Conservation (phyloP, 1,140 invertebrate species). For the Conus betulinus region DNA sequence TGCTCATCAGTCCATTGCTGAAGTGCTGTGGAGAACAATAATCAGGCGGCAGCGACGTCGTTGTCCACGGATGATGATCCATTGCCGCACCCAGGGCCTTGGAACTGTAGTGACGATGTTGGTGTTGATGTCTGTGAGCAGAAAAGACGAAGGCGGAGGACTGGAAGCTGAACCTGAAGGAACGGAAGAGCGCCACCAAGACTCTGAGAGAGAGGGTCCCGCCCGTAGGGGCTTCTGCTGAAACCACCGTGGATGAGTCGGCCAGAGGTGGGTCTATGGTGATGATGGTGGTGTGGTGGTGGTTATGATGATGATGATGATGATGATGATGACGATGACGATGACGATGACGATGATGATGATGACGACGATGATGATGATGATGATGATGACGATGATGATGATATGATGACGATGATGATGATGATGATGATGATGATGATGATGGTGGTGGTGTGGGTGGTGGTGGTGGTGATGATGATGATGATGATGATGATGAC, state of each 20-base stretch:
- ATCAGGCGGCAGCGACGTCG: too few relatives aligned
- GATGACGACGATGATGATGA: constrained; percentile 4
- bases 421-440: not conserved
- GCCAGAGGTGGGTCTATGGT: constrained; percentile 4
- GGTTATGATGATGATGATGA: not conserved
- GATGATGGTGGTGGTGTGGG: not conserved
- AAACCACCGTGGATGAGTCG: constrained; percentile 58
- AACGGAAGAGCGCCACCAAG: constrained; percentile 56
- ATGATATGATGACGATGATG: not conserved
- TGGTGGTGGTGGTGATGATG: not conserved
- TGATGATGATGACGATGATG: not conserved
- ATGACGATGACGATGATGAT: constrained; percentile 5
- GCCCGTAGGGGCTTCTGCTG: constrained; percentile 63
- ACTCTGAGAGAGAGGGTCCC: constrained; percentile 56
- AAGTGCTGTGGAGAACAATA: too few relatives aligned
- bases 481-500: not conserved
- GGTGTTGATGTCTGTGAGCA: constrained; percentile 18
- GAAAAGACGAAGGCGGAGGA: constrained; percentile 63
- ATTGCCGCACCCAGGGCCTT: too few relatives aligned
- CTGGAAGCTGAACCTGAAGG: constrained; percentile 63
- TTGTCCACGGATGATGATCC: too few relatives aligned
- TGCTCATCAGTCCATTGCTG: too few relatives aligned
- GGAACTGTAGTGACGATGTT: not conserved
- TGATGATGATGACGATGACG: not conserved
- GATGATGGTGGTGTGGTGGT: constrained; percentile 8